These are phyloP conservation scores for Amblyraja radiata DNA, from an alignment of 2,797 vertebrate genomes.

Conservation along the genomic window DNA sequence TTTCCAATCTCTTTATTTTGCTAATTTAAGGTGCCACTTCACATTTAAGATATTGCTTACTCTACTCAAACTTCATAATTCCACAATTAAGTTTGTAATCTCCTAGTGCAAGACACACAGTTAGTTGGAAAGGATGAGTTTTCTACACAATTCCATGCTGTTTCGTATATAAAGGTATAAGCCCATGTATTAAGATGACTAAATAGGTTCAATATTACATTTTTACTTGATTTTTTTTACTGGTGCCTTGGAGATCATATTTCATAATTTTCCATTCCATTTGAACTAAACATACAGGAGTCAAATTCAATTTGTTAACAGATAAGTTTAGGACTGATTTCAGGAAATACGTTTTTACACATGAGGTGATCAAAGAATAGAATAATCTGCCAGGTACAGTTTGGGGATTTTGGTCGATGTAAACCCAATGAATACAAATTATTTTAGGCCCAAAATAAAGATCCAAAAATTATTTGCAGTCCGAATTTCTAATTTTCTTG, in stretches of 20 bases:
- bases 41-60: background rate
- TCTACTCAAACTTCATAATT: background rate
- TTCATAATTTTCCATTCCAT: background rate
- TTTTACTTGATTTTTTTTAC: background rate
- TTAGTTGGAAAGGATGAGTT: background rate
- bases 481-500: background rate
- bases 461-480: no score
- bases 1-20: background rate
- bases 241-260: background rate
- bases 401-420: no score
- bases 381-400: background rate
- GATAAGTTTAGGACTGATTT: background rate
- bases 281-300: background rate
- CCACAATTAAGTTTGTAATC: background rate
- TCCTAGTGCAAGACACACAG: background rate
- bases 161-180: background rate
- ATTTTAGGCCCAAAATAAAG: background rate
- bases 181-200: background rate
- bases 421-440: no score
- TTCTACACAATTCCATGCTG: background rate
- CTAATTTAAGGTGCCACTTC: background rate
- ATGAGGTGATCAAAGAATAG: background rate
- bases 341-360: background rate
- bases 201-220: background rate
- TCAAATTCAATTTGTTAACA: background rate